Evolutionary conservation across 2,888 invertebrate genomes (phyloP).

Genomic region (Drosophila eohydei): DNA sequence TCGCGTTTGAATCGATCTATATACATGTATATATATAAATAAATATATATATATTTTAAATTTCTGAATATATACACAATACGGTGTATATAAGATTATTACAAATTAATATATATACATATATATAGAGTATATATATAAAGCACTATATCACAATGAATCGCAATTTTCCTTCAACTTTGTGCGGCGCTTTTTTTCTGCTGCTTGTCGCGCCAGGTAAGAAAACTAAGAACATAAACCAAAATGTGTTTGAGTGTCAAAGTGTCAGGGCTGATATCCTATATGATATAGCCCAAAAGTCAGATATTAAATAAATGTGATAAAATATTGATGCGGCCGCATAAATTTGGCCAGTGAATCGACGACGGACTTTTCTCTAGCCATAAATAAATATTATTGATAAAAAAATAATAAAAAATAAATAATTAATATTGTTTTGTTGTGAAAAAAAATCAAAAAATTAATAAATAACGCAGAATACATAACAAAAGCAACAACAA

Average conservation of each 20-base stretch:
- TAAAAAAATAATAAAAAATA: neutral
- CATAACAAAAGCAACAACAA: conserved; percentile 19
- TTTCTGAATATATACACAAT: conserved; percentile 26
- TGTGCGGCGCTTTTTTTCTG: conserved; percentile 52
- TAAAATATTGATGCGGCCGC: conserved; percentile 28
- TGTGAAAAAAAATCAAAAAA: conserved; percentile 16
- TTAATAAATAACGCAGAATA: neutral
- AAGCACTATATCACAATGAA: conserved; percentile 40
- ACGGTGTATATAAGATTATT: neutral
- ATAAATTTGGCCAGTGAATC: conserved; percentile 9
- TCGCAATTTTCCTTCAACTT: conserved; percentile 19
- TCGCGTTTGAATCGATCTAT: conserved; percentile 1
- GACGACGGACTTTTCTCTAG: neutral
- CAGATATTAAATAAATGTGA: conserved; percentile 40
- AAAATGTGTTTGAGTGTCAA: conserved; percentile 7
- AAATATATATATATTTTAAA: conserved; percentile 37
- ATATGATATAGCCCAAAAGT: conserved; percentile 3
- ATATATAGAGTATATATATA: conserved; percentile 1
- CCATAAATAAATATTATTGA: neutral
- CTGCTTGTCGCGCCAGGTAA: conserved; percentile 68
- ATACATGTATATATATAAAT: conserved; percentile 13
- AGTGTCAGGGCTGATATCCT: neutral
- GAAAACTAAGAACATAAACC: neutral
- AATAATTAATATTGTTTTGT: conserved; percentile 10
- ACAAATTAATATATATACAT: neutral